A percentile compares a stretch with the other conserved stretches of the same genome.
Conservation (phyloP, 2,888 invertebrate species). For the Meghimatium bilineatum region DNA sequence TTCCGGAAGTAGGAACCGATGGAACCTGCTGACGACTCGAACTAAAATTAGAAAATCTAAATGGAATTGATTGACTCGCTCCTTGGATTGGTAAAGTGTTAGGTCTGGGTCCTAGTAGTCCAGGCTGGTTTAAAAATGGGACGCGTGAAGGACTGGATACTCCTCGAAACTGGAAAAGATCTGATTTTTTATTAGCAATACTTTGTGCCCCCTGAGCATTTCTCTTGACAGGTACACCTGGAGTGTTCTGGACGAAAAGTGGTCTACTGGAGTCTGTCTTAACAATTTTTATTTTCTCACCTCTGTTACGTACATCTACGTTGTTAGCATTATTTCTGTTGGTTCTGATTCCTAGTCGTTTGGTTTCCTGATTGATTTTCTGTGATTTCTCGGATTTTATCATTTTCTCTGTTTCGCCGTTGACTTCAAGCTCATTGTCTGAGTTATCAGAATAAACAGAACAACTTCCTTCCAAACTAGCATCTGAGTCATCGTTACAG, state of each 20-base stretch:
- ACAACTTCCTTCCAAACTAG: slow-evolving; percentile 35
- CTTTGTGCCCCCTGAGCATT: slow-evolving; percentile 36
- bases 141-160: neutral
- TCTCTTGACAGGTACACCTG: slow-evolving; percentile 12
- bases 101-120: slow-evolving; percentile 22
- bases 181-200: slow-evolving; percentile 18
- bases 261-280: neutral
- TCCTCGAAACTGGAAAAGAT: slow-evolving; percentile 35
- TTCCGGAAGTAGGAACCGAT: neutral
- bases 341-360: neutral
- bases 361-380: neutral
- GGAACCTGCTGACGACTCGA: neutral
- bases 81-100: neutral
- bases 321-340: slow-evolving; percentile 30
- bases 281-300: neutral
- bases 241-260: neutral
- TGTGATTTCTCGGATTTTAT: neutral
- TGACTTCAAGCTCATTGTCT: slow-evolving; percentile 3
- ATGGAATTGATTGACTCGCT: neutral
- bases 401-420: neutral
- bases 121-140: slow-evolving; percentile 19
- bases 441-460: slow-evolving; percentile 14
- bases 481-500: neutral
- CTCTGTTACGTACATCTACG: neutral
- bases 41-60: slow-evolving; percentile 12